phyloP scores from a whole-genome alignment of 1,140 invertebrate genomes.

The Penaeus vannamei region DNA sequence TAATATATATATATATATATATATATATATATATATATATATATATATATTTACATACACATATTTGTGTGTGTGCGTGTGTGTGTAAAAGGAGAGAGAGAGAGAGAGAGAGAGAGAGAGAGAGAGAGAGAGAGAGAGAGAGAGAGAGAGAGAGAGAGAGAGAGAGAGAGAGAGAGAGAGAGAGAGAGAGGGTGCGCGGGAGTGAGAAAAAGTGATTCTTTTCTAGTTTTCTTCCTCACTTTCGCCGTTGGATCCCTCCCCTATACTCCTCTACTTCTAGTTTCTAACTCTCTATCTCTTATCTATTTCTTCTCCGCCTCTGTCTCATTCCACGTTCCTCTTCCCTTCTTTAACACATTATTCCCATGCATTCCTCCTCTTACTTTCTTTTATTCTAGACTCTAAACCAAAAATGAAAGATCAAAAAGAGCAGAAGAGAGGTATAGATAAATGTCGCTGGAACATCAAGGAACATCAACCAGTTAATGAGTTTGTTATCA shows the following conservation, averaged over 20 bases:
- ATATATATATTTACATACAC: too few species aligned
- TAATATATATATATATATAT: too few species aligned
- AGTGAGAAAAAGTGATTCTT: neutral
- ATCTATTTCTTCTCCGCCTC: neutral
- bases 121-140: too few species aligned
- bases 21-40: too few species aligned
- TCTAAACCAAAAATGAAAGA: neutral
- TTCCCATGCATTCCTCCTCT: too few species aligned
- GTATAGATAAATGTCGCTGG: neutral
- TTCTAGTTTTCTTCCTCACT: neutral
- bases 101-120: too few species aligned
- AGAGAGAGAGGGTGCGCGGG: neutral
- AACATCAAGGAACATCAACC: neutral
- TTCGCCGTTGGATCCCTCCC: neutral
- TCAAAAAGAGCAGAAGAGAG: neutral
- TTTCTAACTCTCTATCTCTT: neutral
- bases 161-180: too few species aligned
- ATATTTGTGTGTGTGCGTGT: too few species aligned
- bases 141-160: too few species aligned
- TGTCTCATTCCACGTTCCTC: neutral
- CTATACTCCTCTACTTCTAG: neutral
- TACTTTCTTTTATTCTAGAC: neutral
- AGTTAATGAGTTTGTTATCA: neutral
- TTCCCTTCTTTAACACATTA: too few species aligned
- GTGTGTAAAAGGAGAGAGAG: too few species aligned